Base-by-base conservation (phyloP, 2,888 invertebrate genomes). In the Candidula unifasciata region DNA sequence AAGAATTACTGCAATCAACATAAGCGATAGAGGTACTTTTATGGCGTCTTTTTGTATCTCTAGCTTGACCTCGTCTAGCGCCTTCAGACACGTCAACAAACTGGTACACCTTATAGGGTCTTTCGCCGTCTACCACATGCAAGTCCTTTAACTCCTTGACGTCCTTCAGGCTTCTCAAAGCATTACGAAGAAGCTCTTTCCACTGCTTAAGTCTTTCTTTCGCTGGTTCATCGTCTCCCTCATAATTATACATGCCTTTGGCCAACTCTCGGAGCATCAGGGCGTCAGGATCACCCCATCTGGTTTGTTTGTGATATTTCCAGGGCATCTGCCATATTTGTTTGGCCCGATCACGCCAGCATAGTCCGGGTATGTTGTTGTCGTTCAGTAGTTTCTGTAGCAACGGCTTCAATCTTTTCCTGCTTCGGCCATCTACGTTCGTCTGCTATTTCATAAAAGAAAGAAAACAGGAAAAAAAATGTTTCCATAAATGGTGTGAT, bases 251-350 rank as follows among this genome's bases (percentile, higher is more conserved):
- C 54, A 74, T 18, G 30, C 2, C 3, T 21, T 74, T 74, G 30
- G 74, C 74, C 21, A 74, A 21, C 33, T 74, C 74, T 54, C 21
- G 30, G 5, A 74, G 33, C 74, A 74, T 74, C 6, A 54, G 16
- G 2, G 54, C 74, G 54, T 54, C 54, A 21, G 27, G 74, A 30
- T 74, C 74, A 1, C 54, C 74, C 74, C 54, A 54, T 3, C 6
- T 54, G 10, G 74, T 74, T 54, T 30, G 52, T 18, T 54, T 54
- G 30, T 54, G 54, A 54, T 54, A 21, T 18, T 54, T 74, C 74
- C 74, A 74, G 5, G 74, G 74, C 74, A 74, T 54, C 33, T 54
- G 27, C 74, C 74, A 74, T 3, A 54, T 74, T 54, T 54, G n/a
- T 18, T 10, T n/a, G 18, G 52, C 54, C 52, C 44, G 52, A 18